phyloP scores from a whole-genome alignment of 2,797 vertebrate species.

The Acrossocheilus wenchowensis region DNA sequence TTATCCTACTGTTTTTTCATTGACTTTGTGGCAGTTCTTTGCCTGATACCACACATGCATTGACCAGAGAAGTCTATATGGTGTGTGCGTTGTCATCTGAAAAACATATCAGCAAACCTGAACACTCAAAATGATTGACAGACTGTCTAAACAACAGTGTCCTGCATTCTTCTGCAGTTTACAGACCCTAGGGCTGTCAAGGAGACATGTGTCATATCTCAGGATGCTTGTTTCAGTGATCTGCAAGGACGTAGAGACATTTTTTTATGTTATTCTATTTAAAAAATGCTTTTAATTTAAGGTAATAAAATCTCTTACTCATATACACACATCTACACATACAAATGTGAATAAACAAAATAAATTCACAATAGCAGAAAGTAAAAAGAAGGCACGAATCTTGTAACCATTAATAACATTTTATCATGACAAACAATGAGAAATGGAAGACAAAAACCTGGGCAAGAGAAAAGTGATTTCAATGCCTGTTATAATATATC shows the following conservation, averaged over 20 bases:
- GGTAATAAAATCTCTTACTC: background rate
- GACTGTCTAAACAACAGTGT: background rate
- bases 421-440: constrained; percentile 9
- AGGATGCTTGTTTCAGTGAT: background rate
- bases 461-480: constrained; percentile 4
- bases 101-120: background rate
- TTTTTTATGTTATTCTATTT: background rate
- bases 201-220: background rate
- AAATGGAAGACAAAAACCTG: constrained; percentile 17
- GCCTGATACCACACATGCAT: background rate
- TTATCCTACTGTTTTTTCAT: background rate
- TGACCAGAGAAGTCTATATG: background rate
- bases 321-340: background rate
- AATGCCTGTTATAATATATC: background rate
- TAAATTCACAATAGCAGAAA: constrained; percentile 38
- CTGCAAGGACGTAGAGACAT: background rate
- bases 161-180: background rate
- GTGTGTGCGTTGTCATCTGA: background rate
- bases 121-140: background rate
- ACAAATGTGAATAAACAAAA: background rate
- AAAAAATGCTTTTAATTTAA: constrained; percentile 33
- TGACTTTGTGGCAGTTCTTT: background rate
- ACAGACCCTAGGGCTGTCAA: background rate
- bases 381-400: constrained; percentile 18
- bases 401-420: background rate